These are phyloP conservation scores for Sebastes melanostomus DNA, from an alignment of 2,797 vertebrate genomes.

Conservation along the genomic window DNA sequence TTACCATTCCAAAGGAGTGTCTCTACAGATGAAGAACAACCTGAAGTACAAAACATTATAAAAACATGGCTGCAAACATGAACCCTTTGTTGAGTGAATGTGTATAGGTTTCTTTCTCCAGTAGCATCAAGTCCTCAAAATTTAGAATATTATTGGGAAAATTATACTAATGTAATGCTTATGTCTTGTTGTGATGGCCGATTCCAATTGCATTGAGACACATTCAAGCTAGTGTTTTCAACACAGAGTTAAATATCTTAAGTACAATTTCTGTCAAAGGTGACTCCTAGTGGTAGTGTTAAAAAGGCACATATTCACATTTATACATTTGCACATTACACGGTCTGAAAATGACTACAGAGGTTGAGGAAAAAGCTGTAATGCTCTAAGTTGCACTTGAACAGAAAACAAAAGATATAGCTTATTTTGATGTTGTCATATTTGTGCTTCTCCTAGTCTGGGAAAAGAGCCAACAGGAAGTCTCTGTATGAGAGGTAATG, in stretches of 20 bases:
- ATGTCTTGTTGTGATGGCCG: neutral
- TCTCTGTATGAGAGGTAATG: slow-evolving; percentile 91
- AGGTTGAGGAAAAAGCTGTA: slow-evolving; percentile 66
- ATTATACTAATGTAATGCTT: neutral
- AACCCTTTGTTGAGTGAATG: neutral
- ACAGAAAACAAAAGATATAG: neutral
- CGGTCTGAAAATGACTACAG: neutral
- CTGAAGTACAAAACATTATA: slow-evolving; percentile 81
- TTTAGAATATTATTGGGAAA: neutral
- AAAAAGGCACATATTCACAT: neutral
- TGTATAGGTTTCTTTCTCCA: neutral
- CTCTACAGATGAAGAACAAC: slow-evolving; percentile 89
- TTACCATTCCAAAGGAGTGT: slow-evolving; percentile 93
- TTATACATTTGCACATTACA: neutral
- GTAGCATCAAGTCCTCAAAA: neutral
- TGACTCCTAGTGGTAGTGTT: neutral
- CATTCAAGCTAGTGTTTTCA: neutral
- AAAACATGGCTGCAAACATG: neutral
- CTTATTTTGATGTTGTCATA: slow-evolving; percentile 4
- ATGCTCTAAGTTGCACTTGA: neutral
- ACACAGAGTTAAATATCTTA: neutral
- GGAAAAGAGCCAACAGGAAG: slow-evolving; percentile 88
- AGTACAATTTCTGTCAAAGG: neutral
- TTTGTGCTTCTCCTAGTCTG: slow-evolving; percentile 74
- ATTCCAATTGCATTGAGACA: too few species aligned